phyloP scores from a whole-genome alignment of 2,113 vertebrate genomes.

The Orientallactaga bullata region DNA sequence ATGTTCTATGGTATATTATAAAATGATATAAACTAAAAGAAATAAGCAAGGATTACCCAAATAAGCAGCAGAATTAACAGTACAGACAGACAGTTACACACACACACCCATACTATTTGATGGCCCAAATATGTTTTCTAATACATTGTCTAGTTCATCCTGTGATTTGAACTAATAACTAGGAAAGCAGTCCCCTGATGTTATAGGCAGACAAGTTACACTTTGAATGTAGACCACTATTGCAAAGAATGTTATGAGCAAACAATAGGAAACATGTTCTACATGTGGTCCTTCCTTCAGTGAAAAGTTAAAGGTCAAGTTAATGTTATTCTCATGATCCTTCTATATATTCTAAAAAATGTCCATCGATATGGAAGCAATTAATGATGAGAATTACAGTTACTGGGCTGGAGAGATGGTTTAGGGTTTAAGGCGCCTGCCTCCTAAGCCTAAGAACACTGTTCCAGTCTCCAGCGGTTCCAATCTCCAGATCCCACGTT shows the following conservation, averaged over 20 bases:
- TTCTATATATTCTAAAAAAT: neutral
- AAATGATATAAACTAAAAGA: conserved; percentile 49
- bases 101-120: neutral
- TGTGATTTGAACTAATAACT: conserved; percentile 57
- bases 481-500: too few relatives aligned
- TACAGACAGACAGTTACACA: conserved; percentile 9
- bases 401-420: too few relatives aligned
- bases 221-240: neutral
- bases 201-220: conserved; percentile 53
- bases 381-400: too few relatives aligned
- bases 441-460: too few relatives aligned
- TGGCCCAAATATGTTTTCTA: conserved; percentile 32
- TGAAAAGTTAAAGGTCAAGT: neutral
- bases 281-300: neutral
- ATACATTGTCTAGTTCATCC: neutral
- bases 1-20: neutral
- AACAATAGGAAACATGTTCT: neutral
- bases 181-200: conserved; percentile 27
- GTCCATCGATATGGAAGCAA: conserved; percentile 23
- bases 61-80: conserved; percentile 23
- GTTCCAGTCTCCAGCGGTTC: too few relatives aligned
- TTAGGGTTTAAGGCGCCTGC: too few relatives aligned
- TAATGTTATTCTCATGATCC: neutral
- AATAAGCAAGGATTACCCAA: conserved; percentile 28
- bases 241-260: conserved; percentile 23